Base-by-base conservation (phyloP, 2,888 invertebrate genomes). In the Dryocosmus kuriphilus region DNA sequence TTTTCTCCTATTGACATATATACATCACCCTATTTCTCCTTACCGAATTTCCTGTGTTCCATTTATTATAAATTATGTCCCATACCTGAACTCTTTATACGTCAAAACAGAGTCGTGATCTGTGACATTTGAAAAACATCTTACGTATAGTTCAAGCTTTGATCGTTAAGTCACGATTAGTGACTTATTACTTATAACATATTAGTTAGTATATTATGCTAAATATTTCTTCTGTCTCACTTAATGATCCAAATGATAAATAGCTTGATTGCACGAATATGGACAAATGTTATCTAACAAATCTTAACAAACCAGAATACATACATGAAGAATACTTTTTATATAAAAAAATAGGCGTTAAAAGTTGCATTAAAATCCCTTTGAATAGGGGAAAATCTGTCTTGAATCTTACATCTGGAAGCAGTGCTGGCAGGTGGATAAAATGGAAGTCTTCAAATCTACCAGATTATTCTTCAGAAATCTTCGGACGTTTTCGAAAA, bases 91-190 rank as follows among this genome's bases (percentile, higher is more conserved):
- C 22, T 55, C 19, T 41, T 11, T 32, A 63, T 19, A 32, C n/a
- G 2, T 63, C n/a, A 35, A 62, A 35, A 35, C 62, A 62, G 35
- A 62, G 19, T 35, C 63, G 24, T 16, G 38, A 14, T 22, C 38
- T 65, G 16, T 38, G 41, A 41, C 41, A 65, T 65, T 65, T 65
- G 19, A 55, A 55, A n/a, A 38, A 24, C 7, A 41, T 24, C 16
- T 38, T 11, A 14, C 41, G 38, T 65, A 24, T 41, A 41, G 65
- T 65, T 65, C 65, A 65, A 41, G 24, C 38, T 65, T 65, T 65
- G 41, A 65, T 65, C 41, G 35, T 41, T 14, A 4, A 65, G 65
- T 41, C 65, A 65, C 65, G 65, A n/a, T n/a, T n/a, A n/a, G n/a
- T n/a, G n/a, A n/a, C n/a, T n/a, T n/a, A n/a, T n/a, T n/a, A n/a